A percentile compares a stretch with the other conserved stretches of the same genome.
phyloP scores from a whole-genome alignment of 2,888 invertebrate species.

The Drosophila testacea region DNA sequence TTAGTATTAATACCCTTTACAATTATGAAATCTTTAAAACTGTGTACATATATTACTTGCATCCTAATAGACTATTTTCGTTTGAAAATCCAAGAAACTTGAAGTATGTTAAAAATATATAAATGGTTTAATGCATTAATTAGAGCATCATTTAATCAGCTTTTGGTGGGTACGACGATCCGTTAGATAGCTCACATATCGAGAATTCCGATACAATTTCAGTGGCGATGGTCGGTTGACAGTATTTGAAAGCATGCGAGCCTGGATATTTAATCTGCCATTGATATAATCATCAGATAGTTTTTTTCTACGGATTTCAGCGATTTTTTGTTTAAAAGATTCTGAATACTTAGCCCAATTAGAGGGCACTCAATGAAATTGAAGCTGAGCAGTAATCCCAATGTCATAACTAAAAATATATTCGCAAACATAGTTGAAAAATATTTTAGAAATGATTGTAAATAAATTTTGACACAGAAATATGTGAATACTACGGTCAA shows the following conservation, averaged over 20 bases:
- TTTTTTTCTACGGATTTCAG: background rate
- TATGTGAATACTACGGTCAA: background rate
- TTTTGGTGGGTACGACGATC: conserved; percentile 8
- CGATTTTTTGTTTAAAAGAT: background rate
- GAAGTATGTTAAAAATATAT: too few species aligned
- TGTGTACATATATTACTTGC: too few species aligned
- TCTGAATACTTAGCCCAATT: conserved; percentile 1
- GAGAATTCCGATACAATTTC: conserved; percentile 5
- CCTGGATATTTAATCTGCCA: conserved; percentile 13
- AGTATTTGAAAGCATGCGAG: conserved; percentile 11
- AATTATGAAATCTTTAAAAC: background rate
- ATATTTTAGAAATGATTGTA: background rate
- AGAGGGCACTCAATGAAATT: background rate
- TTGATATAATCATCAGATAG: conserved; percentile 19
- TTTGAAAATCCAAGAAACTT: too few species aligned
- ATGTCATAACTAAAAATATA: background rate
- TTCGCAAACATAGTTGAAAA: background rate
- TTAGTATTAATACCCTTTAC: background rate
- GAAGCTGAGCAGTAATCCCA: background rate
- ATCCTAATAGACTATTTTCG: too few species aligned
- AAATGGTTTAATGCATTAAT: too few species aligned
- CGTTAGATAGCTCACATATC: conserved; percentile 12
- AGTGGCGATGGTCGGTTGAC: conserved; percentile 2
- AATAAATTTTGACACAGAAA: background rate
- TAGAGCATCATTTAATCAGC: background rate